Evolutionary conservation across 2,113 vertebrate genomes (phyloP).

Genomic region (Cardinalis cardinalis): DNA sequence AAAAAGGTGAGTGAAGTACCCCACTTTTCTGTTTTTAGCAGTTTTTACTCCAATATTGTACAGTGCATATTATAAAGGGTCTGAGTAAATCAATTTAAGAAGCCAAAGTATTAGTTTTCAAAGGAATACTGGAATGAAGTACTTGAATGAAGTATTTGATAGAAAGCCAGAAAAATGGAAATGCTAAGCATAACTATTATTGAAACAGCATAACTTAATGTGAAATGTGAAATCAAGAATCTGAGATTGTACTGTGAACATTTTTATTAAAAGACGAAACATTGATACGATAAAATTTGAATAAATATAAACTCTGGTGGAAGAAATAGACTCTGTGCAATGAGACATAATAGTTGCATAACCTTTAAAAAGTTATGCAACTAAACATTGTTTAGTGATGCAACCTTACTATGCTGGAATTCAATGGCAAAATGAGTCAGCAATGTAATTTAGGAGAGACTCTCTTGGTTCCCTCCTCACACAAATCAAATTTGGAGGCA

Average conservation of each 20-base stretch:
- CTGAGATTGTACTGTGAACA: background rate
- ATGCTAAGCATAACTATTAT: background rate
- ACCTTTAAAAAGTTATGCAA: background rate
- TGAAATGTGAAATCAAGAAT: background rate
- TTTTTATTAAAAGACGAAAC: conserved; percentile 6
- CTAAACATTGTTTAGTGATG: conserved; percentile 21
- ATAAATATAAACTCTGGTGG: background rate
- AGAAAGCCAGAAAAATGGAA: background rate
- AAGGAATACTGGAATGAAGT: background rate
- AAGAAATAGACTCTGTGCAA: background rate
- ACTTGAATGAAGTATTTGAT: background rate
- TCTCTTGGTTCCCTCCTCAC: conserved; percentile 4
- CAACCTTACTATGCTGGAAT: conserved; percentile 18
- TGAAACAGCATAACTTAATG: background rate
- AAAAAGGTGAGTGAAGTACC: background rate
- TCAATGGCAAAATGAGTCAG: conserved; percentile 40
- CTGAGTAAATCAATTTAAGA: background rate
- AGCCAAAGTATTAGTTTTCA: background rate
- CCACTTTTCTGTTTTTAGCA: background rate
- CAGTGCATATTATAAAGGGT: background rate
- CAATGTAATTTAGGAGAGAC: conserved; percentile 10
- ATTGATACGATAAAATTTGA: background rate
- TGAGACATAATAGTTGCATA: background rate
- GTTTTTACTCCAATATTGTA: background rate
- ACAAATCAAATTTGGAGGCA: conserved; percentile 39